Evolutionary conservation across 2,888 invertebrate genomes (phyloP).

Genomic region (Volucella zonaria): DNA sequence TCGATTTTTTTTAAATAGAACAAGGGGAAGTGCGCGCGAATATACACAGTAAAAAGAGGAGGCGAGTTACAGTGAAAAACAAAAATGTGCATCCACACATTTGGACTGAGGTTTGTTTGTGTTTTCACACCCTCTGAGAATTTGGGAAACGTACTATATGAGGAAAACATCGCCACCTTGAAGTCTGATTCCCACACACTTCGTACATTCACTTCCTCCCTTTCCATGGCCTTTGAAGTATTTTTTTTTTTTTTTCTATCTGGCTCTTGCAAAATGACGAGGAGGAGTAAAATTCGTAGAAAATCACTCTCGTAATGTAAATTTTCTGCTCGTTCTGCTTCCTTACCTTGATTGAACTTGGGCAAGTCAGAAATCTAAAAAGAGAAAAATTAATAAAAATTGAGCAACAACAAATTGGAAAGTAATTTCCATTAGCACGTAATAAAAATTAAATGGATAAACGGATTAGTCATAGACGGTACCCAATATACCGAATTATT

Average conservation of each 20-base stretch:
- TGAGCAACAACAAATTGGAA: slow-evolving; percentile 60
- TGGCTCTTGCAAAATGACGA: slow-evolving; percentile 49
- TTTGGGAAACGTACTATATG: no score
- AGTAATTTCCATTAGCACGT: slow-evolving; percentile 69
- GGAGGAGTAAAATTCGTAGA: slow-evolving; percentile 43
- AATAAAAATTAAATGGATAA: slow-evolving; percentile 56
- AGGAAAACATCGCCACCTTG: no score
- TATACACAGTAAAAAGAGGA: slow-evolving; percentile 56
- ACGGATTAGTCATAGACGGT: slow-evolving; percentile 55
- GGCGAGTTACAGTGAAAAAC: slow-evolving; percentile 8
- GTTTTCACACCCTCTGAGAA: no score
- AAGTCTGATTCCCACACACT: no score
- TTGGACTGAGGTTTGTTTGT: neutral
- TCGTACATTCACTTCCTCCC: no score
- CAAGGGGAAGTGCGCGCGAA: slow-evolving; percentile 65
- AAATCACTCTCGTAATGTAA: slow-evolving; percentile 38
- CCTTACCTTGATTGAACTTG: no score
- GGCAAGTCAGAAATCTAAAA: neutral
- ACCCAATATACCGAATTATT: no score
- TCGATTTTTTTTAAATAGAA: slow-evolving; percentile 32
- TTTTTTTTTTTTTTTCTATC: slow-evolving; percentile 7
- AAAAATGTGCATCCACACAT: slow-evolving; percentile 56
- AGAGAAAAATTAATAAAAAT: neutral
- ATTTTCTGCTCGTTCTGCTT: neutral
- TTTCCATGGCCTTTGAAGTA: slow-evolving; percentile 54